Evolutionary conservation across 2,888 invertebrate genomes (phyloP).

Genomic region (Eristalis tenax): DNA sequence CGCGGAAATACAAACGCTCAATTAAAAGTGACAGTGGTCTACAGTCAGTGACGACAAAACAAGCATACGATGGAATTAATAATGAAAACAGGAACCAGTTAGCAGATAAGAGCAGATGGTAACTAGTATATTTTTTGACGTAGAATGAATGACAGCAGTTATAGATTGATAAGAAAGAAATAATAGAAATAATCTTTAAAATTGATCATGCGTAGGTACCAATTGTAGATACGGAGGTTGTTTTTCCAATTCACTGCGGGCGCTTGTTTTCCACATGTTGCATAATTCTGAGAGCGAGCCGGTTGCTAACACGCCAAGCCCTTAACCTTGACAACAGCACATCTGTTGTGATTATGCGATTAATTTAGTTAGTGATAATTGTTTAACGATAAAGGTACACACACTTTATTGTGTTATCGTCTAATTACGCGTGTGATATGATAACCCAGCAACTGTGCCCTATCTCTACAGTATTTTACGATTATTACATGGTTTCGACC

Average conservation of each 20-base stretch:
- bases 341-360: neutral
- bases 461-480: neutral
- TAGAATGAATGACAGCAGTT: neutral
- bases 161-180: neutral
- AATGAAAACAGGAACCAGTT: neutral
- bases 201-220: neutral
- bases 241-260: neutral
- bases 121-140: neutral
- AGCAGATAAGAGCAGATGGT: constrained; percentile 12
- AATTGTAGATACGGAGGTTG: neutral
- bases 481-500: neutral
- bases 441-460: neutral
- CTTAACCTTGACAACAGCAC: neutral
- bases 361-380: neutral
- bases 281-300: neutral
- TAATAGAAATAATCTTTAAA: neutral
- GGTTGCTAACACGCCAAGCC: neutral
- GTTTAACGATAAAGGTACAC: neutral
- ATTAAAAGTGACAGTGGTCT: neutral
- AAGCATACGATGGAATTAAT: neutral
- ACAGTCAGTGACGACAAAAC: neutral
- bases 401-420: neutral
- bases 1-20: constrained; percentile 6
- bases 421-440: neutral
- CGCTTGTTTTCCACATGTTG: neutral